Evolutionary conservation across 2,888 invertebrate species (phyloP).

Genomic region (Drosophila melanocephala): DNA sequence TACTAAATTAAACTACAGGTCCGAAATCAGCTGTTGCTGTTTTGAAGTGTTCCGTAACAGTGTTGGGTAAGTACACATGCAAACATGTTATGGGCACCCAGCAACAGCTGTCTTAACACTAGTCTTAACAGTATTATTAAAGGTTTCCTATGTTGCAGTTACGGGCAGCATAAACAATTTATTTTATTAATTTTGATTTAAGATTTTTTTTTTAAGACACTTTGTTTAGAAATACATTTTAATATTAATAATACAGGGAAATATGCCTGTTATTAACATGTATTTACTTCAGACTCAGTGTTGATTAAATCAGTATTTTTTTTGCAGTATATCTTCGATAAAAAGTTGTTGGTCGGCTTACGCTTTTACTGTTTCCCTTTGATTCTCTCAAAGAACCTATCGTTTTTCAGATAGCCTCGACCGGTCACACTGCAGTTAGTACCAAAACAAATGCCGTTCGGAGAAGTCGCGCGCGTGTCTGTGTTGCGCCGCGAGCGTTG

Average conservation of each 20-base stretch:
- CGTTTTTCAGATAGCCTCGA: constrained; percentile 14
- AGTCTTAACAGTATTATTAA: background rate
- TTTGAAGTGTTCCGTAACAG: constrained; percentile 13
- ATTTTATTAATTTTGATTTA: background rate
- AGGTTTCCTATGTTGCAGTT: background rate
- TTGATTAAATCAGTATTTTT: constrained; percentile 1
- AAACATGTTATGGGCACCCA: constrained; percentile 28
- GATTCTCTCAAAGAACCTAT: constrained; percentile 22
- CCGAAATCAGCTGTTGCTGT: constrained; percentile 45
- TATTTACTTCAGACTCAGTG: background rate
- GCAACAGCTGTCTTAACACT: background rate
- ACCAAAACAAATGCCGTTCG: constrained; percentile 66
- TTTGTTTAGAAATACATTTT: background rate
- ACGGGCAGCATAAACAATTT: background rate
- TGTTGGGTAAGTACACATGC: background rate
- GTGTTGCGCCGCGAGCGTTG: constrained; percentile 62
- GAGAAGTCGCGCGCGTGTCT: constrained; percentile 55
- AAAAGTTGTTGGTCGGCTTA: constrained; percentile 13
- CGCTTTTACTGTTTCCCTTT: constrained; percentile 28
- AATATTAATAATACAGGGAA: background rate
- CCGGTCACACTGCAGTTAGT: constrained; percentile 59
- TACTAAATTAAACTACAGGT: constrained; percentile 57
- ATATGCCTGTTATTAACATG: background rate
- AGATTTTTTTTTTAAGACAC: background rate
- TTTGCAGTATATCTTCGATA: background rate